Evolutionary conservation across 1,140 invertebrate species (phyloP).

Genomic region (Heterodera carotae): DNA sequence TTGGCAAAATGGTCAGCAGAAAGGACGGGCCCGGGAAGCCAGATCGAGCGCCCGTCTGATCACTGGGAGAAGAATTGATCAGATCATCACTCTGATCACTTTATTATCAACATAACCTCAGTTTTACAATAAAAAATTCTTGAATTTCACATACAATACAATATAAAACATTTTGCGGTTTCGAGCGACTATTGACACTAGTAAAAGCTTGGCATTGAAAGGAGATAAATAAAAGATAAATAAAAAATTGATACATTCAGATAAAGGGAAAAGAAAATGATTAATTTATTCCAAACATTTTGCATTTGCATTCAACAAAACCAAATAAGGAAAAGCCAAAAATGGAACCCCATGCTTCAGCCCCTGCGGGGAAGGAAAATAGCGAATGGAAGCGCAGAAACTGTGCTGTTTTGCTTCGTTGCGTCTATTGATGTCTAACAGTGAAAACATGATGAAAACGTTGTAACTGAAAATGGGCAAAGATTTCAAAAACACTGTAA

Average conservation of each 20-base stretch:
- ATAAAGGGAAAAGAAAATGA: neutral
- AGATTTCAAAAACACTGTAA: neutral
- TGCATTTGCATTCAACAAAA: neutral
- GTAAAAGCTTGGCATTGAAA: no score
- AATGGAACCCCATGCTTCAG: neutral
- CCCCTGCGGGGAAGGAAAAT: slow-evolving; percentile 39
- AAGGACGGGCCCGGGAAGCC: neutral
- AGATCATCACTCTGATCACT: no score
- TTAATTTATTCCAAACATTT: neutral
- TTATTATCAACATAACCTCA: no score
- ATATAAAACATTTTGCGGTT: no score
- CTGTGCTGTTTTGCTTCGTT: slow-evolving; percentile 41
- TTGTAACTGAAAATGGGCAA: slow-evolving; percentile 45
- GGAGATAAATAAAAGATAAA: no score
- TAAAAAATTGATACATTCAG: no score
- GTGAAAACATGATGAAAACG: slow-evolving; percentile 63
- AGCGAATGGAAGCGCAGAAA: slow-evolving; percentile 44
- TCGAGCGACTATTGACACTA: no score
- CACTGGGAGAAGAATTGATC: neutral
- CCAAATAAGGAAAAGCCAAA: slow-evolving; percentile 7
- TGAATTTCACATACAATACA: no score
- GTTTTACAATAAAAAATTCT: no score
- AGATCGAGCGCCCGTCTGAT: neutral
- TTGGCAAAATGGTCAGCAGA: neutral
- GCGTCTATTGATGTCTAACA: slow-evolving; percentile 57